phyloP scores from a whole-genome alignment of 2,888 invertebrate genomes.

The Xanthia togata region DNA sequence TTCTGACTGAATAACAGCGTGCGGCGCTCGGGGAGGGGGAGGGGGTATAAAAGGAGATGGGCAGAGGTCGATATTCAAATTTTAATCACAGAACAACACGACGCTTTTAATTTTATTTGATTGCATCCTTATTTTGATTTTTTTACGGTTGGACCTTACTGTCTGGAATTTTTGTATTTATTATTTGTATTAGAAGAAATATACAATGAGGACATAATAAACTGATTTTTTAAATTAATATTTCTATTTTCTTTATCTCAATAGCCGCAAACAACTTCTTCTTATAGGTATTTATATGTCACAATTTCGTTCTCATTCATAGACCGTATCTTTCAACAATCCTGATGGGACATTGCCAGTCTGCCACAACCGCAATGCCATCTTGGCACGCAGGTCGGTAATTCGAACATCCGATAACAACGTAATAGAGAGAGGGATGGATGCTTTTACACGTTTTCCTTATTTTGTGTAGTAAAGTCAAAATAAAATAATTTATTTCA shows the following conservation, averaged over 20 bases:
- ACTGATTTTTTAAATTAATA: neutral
- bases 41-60: conserved; percentile 57
- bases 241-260: neutral
- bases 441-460: neutral
- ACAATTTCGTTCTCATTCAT: neutral
- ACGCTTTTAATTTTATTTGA: conserved; percentile 51
- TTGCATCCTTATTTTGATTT: conserved; percentile 24
- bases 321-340: conserved; percentile 16
- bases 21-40: conserved; percentile 64
- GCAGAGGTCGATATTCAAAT: conserved; percentile 81
- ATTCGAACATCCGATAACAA: conserved; percentile 12
- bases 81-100: conserved; percentile 74
- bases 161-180: neutral
- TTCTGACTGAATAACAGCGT: conserved; percentile 74
- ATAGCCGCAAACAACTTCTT: neutral
- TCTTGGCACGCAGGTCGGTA: conserved; percentile 19
- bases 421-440: neutral
- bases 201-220: neutral
- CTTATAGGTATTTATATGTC: neutral
- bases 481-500: no score
- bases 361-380: neutral
- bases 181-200: neutral
- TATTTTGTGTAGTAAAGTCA: no score
- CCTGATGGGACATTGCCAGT: conserved; percentile 10
- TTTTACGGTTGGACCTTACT: neutral